A percentile compares a stretch with the other conserved stretches of the same genome.
Conservation (phyloP, 2,113 vertebrate species). For the Nothoprocta perdicaria region DNA sequence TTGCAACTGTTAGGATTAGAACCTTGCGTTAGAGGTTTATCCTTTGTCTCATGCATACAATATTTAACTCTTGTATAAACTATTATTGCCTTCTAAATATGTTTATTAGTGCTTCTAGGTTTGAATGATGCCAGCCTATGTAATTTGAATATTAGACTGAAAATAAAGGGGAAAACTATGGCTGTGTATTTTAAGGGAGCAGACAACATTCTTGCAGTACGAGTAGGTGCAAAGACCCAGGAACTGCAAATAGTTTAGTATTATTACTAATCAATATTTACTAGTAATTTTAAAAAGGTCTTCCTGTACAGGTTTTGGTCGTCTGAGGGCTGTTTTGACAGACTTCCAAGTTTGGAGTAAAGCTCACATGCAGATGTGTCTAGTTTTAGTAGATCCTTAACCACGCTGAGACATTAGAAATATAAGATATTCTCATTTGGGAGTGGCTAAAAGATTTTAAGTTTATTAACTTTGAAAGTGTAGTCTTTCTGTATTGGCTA, state of each 20-base stretch:
- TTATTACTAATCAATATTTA: background rate
- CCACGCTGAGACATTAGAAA: conserved; percentile 20
- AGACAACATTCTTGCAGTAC: background rate
- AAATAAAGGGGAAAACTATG: background rate
- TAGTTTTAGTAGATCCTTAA: conserved; percentile 31
- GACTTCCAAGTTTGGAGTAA: background rate
- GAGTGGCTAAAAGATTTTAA: conserved; percentile 17
- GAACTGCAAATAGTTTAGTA: background rate
- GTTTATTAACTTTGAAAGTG: background rate
- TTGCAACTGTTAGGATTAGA: background rate
- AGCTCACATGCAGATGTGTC: background rate
- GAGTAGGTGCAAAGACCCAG: background rate
- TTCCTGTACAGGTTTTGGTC: background rate
- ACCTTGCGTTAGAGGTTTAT: background rate
- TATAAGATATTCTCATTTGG: conserved; percentile 27
- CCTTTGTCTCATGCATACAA: fast-evolving
- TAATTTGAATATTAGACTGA: background rate
- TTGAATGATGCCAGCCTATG: background rate
- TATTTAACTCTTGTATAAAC: background rate
- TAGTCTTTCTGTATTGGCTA: background rate
- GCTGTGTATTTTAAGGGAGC: background rate
- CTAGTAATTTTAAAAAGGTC: background rate
- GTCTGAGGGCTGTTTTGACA: background rate
- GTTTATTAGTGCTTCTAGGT: background rate
- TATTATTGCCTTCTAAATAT: too few species aligned